Percentiles rank a stretch among this genome's conserved stretches.
Evolutionary conservation across 1,140 invertebrate species (phyloP).

Genomic region (Drosophila navojoa): DNA sequence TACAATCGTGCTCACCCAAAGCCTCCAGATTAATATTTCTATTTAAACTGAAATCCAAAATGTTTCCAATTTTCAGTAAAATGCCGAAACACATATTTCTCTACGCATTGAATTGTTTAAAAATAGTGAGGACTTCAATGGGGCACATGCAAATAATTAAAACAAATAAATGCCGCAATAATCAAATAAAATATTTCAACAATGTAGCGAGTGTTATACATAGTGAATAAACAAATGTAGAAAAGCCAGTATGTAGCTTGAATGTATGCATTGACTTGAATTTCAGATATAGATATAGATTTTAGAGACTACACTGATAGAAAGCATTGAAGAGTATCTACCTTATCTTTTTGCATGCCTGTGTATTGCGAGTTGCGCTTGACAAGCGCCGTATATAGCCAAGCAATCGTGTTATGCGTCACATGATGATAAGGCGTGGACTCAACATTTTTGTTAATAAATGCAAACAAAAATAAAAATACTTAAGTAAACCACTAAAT

Average conservation of each 20-base stretch:
- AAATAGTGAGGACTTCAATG: slow-evolving; percentile 39
- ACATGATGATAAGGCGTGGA: slow-evolving; percentile 47
- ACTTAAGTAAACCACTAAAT: slow-evolving; percentile 11
- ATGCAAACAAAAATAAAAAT: slow-evolving; percentile 27
- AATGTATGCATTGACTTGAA: too few relatives aligned
- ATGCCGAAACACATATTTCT: not conserved
- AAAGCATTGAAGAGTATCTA: not conserved
- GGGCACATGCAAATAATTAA: slow-evolving; percentile 32
- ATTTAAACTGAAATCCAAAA: not conserved
- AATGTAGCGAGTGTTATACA: slow-evolving; percentile 18
- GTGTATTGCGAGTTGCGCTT: slow-evolving; percentile 51
- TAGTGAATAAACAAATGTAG: slow-evolving; percentile 1
- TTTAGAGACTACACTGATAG: not conserved
- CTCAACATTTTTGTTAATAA: slow-evolving; percentile 8
- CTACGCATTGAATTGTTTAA: slow-evolving; percentile 18
- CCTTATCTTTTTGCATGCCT: slow-evolving; percentile 16
- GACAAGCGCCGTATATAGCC: slow-evolving; percentile 30
- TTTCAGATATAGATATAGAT: not conserved
- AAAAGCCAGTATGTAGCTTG: too few relatives aligned
- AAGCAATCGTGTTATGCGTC: slow-evolving; percentile 58
- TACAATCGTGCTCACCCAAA: not conserved
- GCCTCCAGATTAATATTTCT: not conserved
- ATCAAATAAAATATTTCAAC: not conserved
- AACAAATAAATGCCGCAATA: slow-evolving; percentile 40
- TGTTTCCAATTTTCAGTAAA: not conserved